Evolutionary conservation across 2,113 vertebrate genomes (phyloP), one percentile per base, ranked within the genome.

Genomic region (Amblyornis subalaris): DNA sequence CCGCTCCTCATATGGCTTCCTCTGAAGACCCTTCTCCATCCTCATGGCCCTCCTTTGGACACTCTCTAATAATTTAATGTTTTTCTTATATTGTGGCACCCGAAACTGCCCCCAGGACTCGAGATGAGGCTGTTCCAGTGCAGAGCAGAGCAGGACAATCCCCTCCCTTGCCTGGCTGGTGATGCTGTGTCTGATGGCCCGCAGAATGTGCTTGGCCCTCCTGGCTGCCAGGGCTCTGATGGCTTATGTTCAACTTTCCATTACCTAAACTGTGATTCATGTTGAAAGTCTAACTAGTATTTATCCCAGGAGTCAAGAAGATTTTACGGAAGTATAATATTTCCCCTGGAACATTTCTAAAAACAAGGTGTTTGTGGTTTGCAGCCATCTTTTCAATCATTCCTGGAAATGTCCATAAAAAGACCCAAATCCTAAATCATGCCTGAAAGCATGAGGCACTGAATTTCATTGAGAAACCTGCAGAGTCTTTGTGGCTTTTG

Each of bases 81-180:
- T 14, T 76, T 14, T 51, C 7, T 51, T 53, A 5, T 42, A 0
- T 24, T 69, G 6, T 38, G 15, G 4, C 5, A 10, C 33, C 14
- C 47, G 38, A 5, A 69, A 3, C 19, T 53, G 38, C 15, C 14
- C 26, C 28, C 28, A 45, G 10, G 5, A n/a, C n/a, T n/a, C 0
- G 0, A 53, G 19, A 3, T 28, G 54, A 61, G 9, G 12, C 33
- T 0, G 0, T 23, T 33, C 33, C 38, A 45, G 45, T 0, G 2
- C 54, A 69, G 62, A 51, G 22, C 72, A 69, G 45, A 23, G 33
- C 6, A 5, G 84, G 33, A 77, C 28, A 61, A 61, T 61, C 12
- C 35, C 44, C 8, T 45, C 26, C 38, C 7, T 53, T 53, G 62
- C 33, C 54, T 0, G 0, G 12, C 33, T 76, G 53, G 7, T 0